Evolutionary conservation across 2,888 invertebrate genomes (phyloP).

Genomic region (Pammene fasciana): DNA sequence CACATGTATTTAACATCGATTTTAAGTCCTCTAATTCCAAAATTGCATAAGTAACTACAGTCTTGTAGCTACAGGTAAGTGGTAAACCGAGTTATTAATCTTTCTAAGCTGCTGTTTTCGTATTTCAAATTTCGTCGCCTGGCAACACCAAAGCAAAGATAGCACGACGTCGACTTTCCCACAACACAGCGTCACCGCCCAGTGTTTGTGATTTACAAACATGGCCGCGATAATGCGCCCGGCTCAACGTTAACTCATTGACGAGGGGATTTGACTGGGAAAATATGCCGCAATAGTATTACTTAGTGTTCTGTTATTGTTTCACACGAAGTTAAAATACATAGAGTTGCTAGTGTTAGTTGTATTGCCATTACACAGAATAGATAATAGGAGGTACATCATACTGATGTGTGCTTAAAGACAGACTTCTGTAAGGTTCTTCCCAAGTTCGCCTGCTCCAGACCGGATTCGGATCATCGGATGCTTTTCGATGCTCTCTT

Average conservation of each 20-base stretch:
- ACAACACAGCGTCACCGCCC: conserved; percentile 45
- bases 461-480: too few species aligned
- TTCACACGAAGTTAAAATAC: conserved; percentile 47
- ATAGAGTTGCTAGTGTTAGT: not conserved
- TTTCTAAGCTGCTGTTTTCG: not conserved
- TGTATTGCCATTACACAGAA: not conserved
- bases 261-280: conserved; percentile 53
- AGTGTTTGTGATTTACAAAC: conserved; percentile 54
- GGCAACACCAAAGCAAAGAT: conserved; percentile 41
- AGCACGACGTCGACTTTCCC: conserved; percentile 47
- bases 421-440: too few species aligned
- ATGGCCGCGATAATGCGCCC: conserved; percentile 47
- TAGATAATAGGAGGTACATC: too few species aligned
- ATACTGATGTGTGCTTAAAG: too few species aligned
- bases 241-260: conserved; percentile 46
- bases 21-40: too few species aligned
- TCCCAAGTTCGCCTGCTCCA: too few species aligned
- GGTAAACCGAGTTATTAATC: too few species aligned
- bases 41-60: too few species aligned
- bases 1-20: too few species aligned
- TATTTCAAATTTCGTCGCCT: not conserved
- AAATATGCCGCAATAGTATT: conserved; percentile 50
- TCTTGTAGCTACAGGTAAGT: too few species aligned
- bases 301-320: conserved; percentile 35
- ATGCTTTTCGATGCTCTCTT: too few species aligned